A percentile compares a stretch with the other conserved stretches of the same genome.
Conservation (phyloP, 2,888 invertebrate genomes). For the Phyllotreta cruciferae region DNA sequence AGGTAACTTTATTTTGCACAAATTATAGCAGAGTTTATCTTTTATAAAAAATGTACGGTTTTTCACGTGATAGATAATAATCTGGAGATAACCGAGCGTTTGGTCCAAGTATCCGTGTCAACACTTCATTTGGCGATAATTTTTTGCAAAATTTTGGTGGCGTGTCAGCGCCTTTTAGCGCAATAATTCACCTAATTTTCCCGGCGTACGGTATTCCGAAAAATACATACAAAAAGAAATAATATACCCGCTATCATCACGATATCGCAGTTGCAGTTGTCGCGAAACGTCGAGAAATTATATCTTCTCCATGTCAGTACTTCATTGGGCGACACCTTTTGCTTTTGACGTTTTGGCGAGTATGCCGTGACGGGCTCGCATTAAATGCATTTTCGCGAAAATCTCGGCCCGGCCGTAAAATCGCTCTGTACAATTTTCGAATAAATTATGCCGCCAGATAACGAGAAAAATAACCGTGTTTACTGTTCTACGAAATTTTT, state of each 20-base stretch:
- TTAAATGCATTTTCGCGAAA: conserved; percentile 13
- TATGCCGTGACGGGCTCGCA: conserved; percentile 14
- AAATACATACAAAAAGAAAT: not conserved
- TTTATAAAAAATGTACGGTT: too few species aligned
- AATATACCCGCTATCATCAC: not conserved
- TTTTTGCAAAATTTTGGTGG: too few species aligned
- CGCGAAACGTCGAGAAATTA: conserved; percentile 15
- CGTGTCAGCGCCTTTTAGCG: not conserved
- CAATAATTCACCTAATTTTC: conserved; percentile 7
- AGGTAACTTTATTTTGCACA: too few species aligned
- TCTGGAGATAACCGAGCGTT: too few species aligned
- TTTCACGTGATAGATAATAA: too few species aligned
- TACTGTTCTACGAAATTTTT: conserved; percentile 10
- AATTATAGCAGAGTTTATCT: too few species aligned
- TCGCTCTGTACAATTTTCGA: conserved; percentile 8
- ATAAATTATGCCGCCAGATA: conserved; percentile 14
- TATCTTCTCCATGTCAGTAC: conserved; percentile 24
- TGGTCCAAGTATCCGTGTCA: too few species aligned
- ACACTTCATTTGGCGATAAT: too few species aligned
- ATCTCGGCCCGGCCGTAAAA: conserved; percentile 7
- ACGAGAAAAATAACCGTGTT: conserved; percentile 23
- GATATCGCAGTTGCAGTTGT: conserved; percentile 18
- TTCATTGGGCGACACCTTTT: conserved; percentile 21
- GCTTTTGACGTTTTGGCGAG: conserved; percentile 20
- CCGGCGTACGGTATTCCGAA: not conserved